Evolutionary conservation across 1,140 invertebrate genomes (phyloP), one percentile per base, ranked within the genome.

Genomic region (Grapholita molesta): DNA sequence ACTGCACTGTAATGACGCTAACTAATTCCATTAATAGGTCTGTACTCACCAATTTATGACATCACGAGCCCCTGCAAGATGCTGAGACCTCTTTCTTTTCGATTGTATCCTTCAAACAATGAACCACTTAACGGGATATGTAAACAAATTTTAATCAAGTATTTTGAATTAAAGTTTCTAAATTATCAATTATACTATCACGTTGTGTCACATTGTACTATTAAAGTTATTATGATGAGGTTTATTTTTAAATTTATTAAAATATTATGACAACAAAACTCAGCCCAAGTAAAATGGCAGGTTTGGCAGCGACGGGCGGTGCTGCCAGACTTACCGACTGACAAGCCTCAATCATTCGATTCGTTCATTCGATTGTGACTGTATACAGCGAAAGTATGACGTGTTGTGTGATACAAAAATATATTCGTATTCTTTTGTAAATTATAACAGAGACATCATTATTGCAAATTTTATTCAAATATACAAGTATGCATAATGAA

Each of bases 211-310:
- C 25, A 32, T 30, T 28, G 25, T 18, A 28, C 24, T 15, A 61
- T 28, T 15, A 8, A 28, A 28, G 55, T 28, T 28, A 61, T 28
- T 61, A 61, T 15, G 25, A 2, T 18, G 30, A 28, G 53, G n/a
- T 24, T 57, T 25, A n/a, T 30, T 61, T 28, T 12, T 28, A 28
- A 28, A 8, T 28, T 30, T 12, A 61, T 61, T 61, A 61, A 61
- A 15, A 21, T 61, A 61, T 61, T 61, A 61, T 61, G 55, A 61
- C 55, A 61, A 61, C 55, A 61, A 61, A 61, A 61, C 42, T 61
- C 55, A 61, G 55, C 15, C 55, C 11, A 28, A 61, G 30, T 61
- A 61, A 61, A 61, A 61, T 55, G 23, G 55, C 55, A 61, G 55
- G 55, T 61, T 61, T 61, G 55, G 55, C 55, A 61, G 55, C 55